Conservation (phyloP, 2,113 vertebrate species). For the Callocephalon fimbriatum region DNA sequence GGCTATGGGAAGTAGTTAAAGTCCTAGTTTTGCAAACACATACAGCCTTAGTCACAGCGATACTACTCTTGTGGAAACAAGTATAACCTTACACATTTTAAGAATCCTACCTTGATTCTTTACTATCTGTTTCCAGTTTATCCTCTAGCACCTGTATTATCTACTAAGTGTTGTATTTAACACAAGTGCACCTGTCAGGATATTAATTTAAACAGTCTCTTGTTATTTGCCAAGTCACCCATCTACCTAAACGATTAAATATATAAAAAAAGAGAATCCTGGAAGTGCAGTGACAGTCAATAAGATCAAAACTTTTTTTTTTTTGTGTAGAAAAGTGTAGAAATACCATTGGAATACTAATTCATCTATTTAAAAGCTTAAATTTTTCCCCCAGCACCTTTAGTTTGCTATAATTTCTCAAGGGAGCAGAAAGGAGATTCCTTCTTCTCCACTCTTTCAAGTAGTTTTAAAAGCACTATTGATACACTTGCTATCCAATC, state of each 20-base stretch:
- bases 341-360: neutral
- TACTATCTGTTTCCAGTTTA: neutral
- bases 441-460: neutral
- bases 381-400: neutral
- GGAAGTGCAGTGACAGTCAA: neutral
- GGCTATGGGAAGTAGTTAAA: neutral
- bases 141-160: neutral
- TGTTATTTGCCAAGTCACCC: neutral
- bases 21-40: neutral
- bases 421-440: neutral
- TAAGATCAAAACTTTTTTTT: neutral
- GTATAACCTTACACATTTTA: neutral
- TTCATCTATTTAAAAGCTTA: neutral
- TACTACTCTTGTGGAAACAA: neutral
- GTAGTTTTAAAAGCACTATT: neutral
- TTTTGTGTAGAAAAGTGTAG: neutral
- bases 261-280: neutral
- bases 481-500: neutral
- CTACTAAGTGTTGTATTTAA: neutral
- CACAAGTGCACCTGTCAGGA: neutral
- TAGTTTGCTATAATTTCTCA: neutral
- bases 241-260: neutral
- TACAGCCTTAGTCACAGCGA: neutral
- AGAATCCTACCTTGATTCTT: neutral
- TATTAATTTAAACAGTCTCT: neutral